Evolutionary conservation across 30 jellyfish, hydroid and myxozoan genomes (phyloP).

Genomic region (Aurelia aurita): DNA sequence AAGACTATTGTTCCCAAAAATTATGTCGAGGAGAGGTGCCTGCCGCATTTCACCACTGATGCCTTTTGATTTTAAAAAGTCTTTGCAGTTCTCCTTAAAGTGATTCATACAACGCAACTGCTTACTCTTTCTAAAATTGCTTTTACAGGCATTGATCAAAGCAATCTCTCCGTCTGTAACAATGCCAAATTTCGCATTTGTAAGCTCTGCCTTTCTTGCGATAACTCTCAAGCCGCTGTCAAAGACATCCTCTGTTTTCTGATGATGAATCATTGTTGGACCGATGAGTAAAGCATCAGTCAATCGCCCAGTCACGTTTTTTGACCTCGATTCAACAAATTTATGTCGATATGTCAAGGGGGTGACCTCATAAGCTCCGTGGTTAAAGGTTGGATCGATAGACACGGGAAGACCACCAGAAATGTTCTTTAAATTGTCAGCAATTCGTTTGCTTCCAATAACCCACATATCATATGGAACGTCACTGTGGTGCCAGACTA

Average conservation of each 20-base stretch:
- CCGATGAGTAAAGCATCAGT: conserved; percentile 3
- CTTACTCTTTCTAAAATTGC: neutral
- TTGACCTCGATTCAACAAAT: conserved; percentile 2
- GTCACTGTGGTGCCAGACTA: conserved; percentile 12
- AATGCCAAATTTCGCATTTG: neutral
- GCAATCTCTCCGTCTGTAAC: conserved; percentile 35
- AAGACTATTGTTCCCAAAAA: conserved; percentile 28
- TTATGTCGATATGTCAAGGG: conserved; percentile 13
- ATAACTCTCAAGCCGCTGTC: conserved; percentile 11
- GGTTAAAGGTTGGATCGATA: conserved; percentile 9
- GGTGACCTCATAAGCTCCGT: conserved; percentile 12
- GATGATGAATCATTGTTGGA: conserved; percentile 9
- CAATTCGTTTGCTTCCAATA: neutral
- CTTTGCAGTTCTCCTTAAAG: conserved; percentile 16
- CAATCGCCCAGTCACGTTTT: neutral
- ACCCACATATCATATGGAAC: conserved; percentile 23
- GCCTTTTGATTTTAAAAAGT: conserved; percentile 22
- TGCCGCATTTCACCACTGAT: neutral
- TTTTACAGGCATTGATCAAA: conserved; percentile 13
- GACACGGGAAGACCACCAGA: neutral
- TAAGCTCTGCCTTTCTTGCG: conserved; percentile 9
- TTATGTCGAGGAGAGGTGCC: conserved; percentile 9
- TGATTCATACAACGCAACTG: conserved; percentile 22
- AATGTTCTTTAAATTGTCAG: neutral
- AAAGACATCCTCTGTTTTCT: neutral